A percentile compares a stretch with the other conserved stretches of the same genome.
Conservation (phyloP, 2,888 invertebrate species). For the Cabera pusaria region DNA sequence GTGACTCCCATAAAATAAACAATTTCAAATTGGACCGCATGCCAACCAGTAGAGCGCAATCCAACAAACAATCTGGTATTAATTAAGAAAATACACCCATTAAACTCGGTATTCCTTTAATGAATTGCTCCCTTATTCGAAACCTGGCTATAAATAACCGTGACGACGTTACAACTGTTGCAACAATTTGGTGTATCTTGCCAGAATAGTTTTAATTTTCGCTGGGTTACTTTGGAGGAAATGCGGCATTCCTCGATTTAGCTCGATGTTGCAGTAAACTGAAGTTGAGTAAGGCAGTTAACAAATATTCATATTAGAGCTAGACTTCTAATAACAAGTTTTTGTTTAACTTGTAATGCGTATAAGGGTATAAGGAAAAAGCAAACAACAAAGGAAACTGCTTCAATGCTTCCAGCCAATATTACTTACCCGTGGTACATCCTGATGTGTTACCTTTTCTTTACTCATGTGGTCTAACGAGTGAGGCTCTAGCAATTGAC, state of each 20-base stretch:
- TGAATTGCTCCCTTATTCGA: conserved; percentile 27
- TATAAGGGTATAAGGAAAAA: too few relatives aligned
- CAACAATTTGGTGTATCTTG: conserved; percentile 38
- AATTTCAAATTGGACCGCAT: conserved; percentile 18
- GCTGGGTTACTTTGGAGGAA: conserved; percentile 38
- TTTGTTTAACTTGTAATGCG: too few relatives aligned
- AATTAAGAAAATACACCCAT: conserved; percentile 36
- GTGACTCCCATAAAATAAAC: conserved; percentile 12
- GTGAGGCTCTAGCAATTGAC: too few relatives aligned
- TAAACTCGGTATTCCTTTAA: conserved; percentile 30
- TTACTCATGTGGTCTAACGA: too few relatives aligned
- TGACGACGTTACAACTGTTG: conserved; percentile 31
- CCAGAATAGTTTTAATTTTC: conserved; percentile 61
- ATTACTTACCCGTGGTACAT: too few relatives aligned
- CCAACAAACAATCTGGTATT: conserved; percentile 32
- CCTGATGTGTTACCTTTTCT: too few relatives aligned
- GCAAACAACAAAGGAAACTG: too few relatives aligned
- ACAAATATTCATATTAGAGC: too few relatives aligned
- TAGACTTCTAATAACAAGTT: too few relatives aligned
- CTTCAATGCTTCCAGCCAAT: too few relatives aligned
- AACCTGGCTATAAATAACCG: conserved; percentile 29
- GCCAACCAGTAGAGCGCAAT: conserved; percentile 19
- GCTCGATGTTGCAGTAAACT: conserved; percentile 30
- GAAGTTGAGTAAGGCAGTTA: too few relatives aligned
- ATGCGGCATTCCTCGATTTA: conserved; percentile 41